Evolutionary conservation across 2,797 vertebrate genomes (phyloP), one percentile per base, ranked within the genome.

Genomic region (Pipistrellus pygmaeus): DNA sequence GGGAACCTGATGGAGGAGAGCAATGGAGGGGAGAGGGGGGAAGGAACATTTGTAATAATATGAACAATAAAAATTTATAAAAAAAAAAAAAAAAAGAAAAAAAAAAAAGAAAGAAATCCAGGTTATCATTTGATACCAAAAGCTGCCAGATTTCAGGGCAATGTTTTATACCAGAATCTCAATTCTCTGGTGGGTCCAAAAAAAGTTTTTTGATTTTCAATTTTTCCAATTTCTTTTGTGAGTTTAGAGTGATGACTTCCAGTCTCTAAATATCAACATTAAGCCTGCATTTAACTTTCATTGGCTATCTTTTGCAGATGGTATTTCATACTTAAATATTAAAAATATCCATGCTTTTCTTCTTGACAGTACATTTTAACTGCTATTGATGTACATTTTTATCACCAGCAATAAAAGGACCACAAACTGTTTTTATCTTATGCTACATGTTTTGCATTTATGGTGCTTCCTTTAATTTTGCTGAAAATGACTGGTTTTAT

Each of bases 371-470:
- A 71, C 3, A 93, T 41, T 41, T 93, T 92, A 96, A 14, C 35
- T 48, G 27, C 20, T 35, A 57, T 51, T 83, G 46, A 90, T 88
- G 85, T 93, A 88, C 88, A 86, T 55, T 92, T 96, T 97, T 95
- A 95, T 94, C 66, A 53, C 94, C 73, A 94, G 41, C 75, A 96
- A 66, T 93, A 77, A 94, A 97, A 90, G 57, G 35, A 41, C 35
- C 55, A 85, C 35, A 78, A 84, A 32, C 14, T 32, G 84, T 94
- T 96, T 95, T 91, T 81, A 48, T 82, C 62, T 89, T 25, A 21
- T 46, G 1, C 21, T 77, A 30, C 27, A 41, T 44, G 18, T 69
- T 76, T 68, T 94, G 5, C 72, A 55, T 72, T 55, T 77, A 23
- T 23, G 4, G 41, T 18, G 38, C 48, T 81, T 96, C 60, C 60